Evolutionary conservation across 2,888 invertebrate species (phyloP).

Genomic region (Callyntrura sp.): DNA sequence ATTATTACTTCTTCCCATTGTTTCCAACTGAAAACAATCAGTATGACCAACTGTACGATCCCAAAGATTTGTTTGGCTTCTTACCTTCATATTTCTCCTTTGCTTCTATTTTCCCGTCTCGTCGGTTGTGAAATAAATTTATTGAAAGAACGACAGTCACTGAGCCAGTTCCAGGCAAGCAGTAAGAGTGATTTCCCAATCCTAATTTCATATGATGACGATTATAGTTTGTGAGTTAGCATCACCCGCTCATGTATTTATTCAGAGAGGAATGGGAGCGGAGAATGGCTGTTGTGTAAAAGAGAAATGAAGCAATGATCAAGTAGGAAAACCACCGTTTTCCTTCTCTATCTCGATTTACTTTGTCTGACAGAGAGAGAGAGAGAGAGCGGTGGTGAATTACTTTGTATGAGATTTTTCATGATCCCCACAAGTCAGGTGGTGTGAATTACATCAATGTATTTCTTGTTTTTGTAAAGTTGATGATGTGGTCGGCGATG

Average conservation of each 20-base stretch:
- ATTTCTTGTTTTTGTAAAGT: background rate
- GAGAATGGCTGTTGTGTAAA: background rate
- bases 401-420: slow-evolving; percentile 6
- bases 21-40: background rate
- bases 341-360: slow-evolving; percentile 31
- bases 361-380: background rate
- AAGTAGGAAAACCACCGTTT: slow-evolving; percentile 11
- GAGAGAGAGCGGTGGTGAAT: background rate
- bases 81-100: background rate
- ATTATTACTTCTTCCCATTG: background rate
- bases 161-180: background rate
- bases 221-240: background rate
- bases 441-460: slow-evolving; percentile 15
- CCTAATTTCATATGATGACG: slow-evolving; percentile 27
- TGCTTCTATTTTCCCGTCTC: background rate
- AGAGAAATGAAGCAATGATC: slow-evolving; percentile 53
- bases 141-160: background rate
- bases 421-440: background rate
- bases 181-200: slow-evolving; percentile 17
- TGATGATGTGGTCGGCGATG: slow-evolving; percentile 17
- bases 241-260: slow-evolving; percentile 40
- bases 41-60: background rate
- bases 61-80: background rate
- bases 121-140: slow-evolving; percentile 10
- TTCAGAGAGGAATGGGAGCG: background rate